Evolutionary conservation across 2,888 invertebrate genomes (phyloP), one percentile per base, ranked within the genome.

Genomic region (Hemithea aestivaria): DNA sequence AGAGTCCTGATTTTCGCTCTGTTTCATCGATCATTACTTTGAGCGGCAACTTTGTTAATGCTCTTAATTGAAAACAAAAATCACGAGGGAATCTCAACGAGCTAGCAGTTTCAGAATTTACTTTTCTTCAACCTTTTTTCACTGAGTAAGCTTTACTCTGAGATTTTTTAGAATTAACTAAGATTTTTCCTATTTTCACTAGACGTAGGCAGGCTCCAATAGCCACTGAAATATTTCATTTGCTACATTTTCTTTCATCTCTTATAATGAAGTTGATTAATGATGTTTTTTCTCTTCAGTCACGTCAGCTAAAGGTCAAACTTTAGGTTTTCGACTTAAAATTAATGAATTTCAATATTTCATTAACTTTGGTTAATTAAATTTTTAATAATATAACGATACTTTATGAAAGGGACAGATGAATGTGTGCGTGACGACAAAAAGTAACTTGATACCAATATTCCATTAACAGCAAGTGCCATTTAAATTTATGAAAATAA

Each of bases 41-140:
- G 9, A 27, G 27, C 32, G 8, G 10, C 10, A 36, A 36, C 35
- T 7, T 23, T 24, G 28, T 36, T 36, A 8, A 30, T 25, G 36
- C 21, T 10, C 24, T 23, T 37, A 36, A 30, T 36, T 36, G 21
- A 27, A 30, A 31, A 32, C 31, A 32, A 37, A 37, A 37, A 37
- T 27, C 27, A 24, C 35, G 23, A 31, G 23, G 30, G 21, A 26
- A 34, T 11, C 20, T 25, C 28, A 16, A 20, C 16, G 8, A 31
- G 12, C 31, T 23, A 29, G 25, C 24, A 16, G 30, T 31, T 30
- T 27, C 10, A 9, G 10, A 30, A 10, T 36, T 36, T 29, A 25
- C 7, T 31, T 28, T 31, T 21, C 25, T 30, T 28, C 12, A 22
- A 9, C 11, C 22, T 31, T 31, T 26, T 27, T 29, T 12, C n/a